Base-by-base conservation (phyloP, 2,797 vertebrate species). In the Astyanax mexicanus region DNA sequence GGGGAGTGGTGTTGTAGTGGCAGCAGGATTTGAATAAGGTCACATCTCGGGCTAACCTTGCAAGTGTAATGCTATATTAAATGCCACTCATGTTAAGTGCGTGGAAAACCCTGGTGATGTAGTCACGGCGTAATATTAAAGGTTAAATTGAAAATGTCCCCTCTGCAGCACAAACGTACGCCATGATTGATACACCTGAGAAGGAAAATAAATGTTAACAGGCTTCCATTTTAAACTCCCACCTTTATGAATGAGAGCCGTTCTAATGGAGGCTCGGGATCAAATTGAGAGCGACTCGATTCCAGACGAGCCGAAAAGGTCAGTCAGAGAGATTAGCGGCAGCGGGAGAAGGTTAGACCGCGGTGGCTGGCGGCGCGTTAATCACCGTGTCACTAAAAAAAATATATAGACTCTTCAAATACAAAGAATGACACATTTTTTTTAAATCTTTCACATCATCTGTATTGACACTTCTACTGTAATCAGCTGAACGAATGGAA, bases 1-100 rank as follows among this genome's bases (percentile, higher is more conserved):
- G 79, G 85, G 86, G 92, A 91, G 90, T 88, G 89, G 81, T 77
- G 91, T 86, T 85, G 85, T 91, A 90, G 88, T 91, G 92, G 92
- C 90, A 81, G 86, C 87, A 90, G 92, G 95, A 97, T 98, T 98
- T 97, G 95, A 98, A 97, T 98, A 97, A 95, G 97, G 97, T 98
- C 96, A 98, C 94, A 89, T 93, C 92, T 94, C 86, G 89, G 91
- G 86, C 92, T 95, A 92, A 96, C 96, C 95, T 94, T 92, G 89
- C 92, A 91, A 94, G 93, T 97, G 96, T 96, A 93, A 88, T 87
- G 90, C 91, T 94, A 94, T 97, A 98, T 99, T 98, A 99, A 98
- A 99, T 98, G 97, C 96, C 96, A 98, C 93, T 97, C 97, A 96
- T 94, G 95, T 94, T 92, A 94, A 95, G 92, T 93, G 93, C 91